phyloP scores from a whole-genome alignment of 2,797 vertebrate genomes.

The Platyrinchus mystaceus region DNA sequence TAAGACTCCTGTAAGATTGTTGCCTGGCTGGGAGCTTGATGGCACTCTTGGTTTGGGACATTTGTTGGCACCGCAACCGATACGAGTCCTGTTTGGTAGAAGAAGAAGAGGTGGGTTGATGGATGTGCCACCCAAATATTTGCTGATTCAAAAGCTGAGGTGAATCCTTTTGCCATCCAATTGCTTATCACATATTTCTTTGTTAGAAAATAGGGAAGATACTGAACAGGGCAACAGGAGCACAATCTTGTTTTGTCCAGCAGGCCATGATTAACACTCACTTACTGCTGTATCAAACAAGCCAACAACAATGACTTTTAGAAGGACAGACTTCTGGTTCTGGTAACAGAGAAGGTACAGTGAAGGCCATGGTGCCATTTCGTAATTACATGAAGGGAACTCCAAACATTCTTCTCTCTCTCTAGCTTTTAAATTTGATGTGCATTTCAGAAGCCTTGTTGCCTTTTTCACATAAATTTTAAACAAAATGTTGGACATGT shows the following conservation, averaged over 20 bases:
- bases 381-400: background rate
- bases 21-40: accelerated
- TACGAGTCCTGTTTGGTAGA: background rate
- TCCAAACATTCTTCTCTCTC: background rate
- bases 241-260: background rate
- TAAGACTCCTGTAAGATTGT: background rate
- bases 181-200: background rate
- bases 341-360: background rate
- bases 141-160: background rate
- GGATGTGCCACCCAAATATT: background rate
- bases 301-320: background rate
- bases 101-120: background rate
- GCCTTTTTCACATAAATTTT: background rate
- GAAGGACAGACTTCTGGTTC: background rate
- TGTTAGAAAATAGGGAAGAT: background rate
- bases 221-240: background rate
- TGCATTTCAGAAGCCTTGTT: background rate
- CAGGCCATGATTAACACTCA: background rate
- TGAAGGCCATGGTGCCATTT: background rate
- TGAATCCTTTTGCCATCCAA: background rate
- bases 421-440: background rate
- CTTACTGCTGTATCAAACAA: background rate
- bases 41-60: background rate
- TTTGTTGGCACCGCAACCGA: background rate
- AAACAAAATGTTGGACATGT: accelerated